Evolutionary conservation across 2,113 vertebrate species (phyloP).

Genomic region (Ictidomys tridecemlineatus): DNA sequence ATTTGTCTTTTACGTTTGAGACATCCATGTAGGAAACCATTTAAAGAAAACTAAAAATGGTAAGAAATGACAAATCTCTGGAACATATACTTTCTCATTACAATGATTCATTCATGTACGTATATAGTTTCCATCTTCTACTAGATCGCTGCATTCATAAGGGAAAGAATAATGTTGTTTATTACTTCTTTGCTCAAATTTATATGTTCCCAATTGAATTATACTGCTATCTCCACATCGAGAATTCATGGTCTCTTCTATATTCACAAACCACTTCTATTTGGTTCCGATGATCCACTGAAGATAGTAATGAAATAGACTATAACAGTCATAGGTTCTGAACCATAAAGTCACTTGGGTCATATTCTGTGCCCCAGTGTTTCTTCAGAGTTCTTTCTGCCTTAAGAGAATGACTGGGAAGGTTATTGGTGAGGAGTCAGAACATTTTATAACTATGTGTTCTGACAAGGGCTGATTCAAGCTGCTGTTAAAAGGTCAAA

Average conservation of each 20-base stretch:
- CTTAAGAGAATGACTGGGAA: slow-evolving; percentile 16
- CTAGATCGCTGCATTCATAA: neutral
- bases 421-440: neutral
- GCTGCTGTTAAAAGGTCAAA: neutral
- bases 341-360: neutral
- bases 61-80: neutral
- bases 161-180: neutral
- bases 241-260: neutral
- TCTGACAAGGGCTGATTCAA: neutral
- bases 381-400: neutral
- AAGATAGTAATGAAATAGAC: neutral
- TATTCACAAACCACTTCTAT: slow-evolving; percentile 31
- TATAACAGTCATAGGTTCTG: neutral
- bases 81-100: neutral
- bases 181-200: neutral
- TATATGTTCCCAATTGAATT: neutral
- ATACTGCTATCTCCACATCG: neutral
- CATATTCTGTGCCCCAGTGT: neutral
- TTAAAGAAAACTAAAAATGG: slow-evolving; percentile 1
- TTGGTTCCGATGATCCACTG: neutral
- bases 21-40: neutral
- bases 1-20: neutral
- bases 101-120: neutral
- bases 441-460: neutral
- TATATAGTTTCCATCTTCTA: neutral